Evolutionary conservation across 2,888 invertebrate genomes (phyloP).

Genomic region (Lasioglossum vierecki): DNA sequence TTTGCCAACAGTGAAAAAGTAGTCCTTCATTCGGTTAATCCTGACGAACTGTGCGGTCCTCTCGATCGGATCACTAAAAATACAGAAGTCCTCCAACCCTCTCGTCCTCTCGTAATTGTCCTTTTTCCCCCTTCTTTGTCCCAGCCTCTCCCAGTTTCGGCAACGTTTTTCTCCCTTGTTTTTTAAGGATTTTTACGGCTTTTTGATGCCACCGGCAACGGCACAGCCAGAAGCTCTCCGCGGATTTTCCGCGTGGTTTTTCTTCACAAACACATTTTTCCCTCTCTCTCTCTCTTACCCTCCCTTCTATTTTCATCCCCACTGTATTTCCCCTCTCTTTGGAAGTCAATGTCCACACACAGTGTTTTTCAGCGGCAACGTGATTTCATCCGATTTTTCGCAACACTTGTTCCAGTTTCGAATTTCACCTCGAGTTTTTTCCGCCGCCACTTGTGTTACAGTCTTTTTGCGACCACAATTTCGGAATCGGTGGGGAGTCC

Average conservation of each 20-base stretch:
- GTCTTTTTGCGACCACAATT: background rate
- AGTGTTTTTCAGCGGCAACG: background rate
- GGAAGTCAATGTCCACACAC: slow-evolving; percentile 2
- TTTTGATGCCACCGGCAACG: background rate
- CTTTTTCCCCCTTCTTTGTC: background rate
- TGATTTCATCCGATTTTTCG: background rate
- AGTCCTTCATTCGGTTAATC: background rate
- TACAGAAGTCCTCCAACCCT: background rate
- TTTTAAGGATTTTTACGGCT: slow-evolving; percentile 3
- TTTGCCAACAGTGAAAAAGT: background rate
- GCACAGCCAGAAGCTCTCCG: background rate
- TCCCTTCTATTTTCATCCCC: background rate
- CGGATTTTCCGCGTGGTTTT: background rate
- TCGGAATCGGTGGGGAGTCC: background rate
- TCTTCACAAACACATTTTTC: background rate
- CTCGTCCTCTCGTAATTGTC: background rate
- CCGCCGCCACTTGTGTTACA: background rate
- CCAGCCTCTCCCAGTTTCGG: background rate
- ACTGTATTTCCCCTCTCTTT: background rate
- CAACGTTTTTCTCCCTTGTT: background rate
- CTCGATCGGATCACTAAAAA: background rate
- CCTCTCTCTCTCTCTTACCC: background rate
- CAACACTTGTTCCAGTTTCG: slow-evolving; percentile 9
- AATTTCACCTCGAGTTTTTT: background rate
- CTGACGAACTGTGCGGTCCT: background rate